A percentile compares a stretch with the other conserved stretches of the same genome.
These are phyloP conservation scores for Myopa tessellatipennis DNA, from an alignment of 2,888 invertebrate genomes.

Conservation along the genomic window DNA sequence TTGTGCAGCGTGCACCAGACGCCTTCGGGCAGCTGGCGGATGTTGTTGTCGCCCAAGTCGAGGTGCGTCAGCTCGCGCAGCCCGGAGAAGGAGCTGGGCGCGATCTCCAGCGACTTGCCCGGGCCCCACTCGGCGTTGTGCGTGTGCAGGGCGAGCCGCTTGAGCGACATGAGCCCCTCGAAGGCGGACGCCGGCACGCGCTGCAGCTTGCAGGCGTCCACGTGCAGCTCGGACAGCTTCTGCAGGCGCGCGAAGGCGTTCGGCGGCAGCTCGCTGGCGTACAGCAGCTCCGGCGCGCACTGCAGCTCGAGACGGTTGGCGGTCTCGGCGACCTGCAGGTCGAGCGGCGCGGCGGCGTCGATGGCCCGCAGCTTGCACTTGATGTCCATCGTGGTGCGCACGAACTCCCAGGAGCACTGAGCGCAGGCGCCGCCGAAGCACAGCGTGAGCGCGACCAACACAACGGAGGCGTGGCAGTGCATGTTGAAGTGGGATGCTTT, in stretches of 20 bases:
- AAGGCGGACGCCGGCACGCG: conserved; percentile 82
- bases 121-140: conserved; percentile 84
- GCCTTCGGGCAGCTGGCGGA: conserved; percentile 82
- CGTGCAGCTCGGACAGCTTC: conserved; percentile 79
- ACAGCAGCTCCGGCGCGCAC: conserved; percentile 82
- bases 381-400: conserved; percentile 67
- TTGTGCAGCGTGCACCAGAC: conserved; percentile 83
- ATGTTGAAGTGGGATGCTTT: conserved; percentile 31
- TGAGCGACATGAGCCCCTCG: conserved; percentile 82
- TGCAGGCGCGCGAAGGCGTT: conserved; percentile 79
- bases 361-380: conserved; percentile 66
- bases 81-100: conserved; percentile 78
- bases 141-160: conserved; percentile 81
- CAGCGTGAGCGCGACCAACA: conserved; percentile 16
- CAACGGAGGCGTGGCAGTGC: conserved; percentile 4
- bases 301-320: conserved; percentile 79
- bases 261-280: conserved; percentile 79
- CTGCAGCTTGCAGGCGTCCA: conserved; percentile 84
- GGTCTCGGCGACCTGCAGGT: conserved; percentile 73
- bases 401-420: conserved; percentile 68
- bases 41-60: conserved; percentile 86
- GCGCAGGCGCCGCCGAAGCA: conserved; percentile 49
- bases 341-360: conserved; percentile 58
- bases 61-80: conserved; percentile 82
- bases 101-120: conserved; percentile 80